These are phyloP conservation scores for Heliocidaris tuberculata DNA, from an alignment of 35 echinoderm and acorn worm genomes.

Conservation along the genomic window DNA sequence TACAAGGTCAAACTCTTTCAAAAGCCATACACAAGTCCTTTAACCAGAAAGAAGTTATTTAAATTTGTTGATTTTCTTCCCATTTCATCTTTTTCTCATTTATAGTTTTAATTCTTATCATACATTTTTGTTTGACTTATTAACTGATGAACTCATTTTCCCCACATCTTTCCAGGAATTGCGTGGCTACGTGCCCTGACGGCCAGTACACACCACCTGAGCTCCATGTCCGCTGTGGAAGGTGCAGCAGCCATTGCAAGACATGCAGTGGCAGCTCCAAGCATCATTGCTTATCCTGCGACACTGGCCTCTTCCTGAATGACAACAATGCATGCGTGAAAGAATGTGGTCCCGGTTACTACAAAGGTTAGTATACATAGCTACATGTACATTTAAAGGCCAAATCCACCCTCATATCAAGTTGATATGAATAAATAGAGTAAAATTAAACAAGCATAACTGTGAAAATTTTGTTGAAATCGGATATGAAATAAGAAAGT, in stretches of 20 bases:
- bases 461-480: no score
- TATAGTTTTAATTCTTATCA: neutral
- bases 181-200: constrained; percentile 50
- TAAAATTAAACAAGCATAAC: no score
- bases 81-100: neutral
- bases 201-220: constrained; percentile 57
- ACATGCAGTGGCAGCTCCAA: constrained; percentile 31
- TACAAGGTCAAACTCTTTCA: no score
- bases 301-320: neutral
- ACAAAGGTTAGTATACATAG: constrained; percentile 45
- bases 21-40: no score
- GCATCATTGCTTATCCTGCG: constrained; percentile 51
- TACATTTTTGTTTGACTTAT: neutral
- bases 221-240: constrained; percentile 53
- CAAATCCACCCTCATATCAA: no score
- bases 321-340: constrained; percentile 27
- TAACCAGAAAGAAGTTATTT: no score
- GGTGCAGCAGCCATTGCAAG: constrained; percentile 46
- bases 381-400: no score
- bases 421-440: no score
- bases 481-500: no score
- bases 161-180: constrained; percentile 41
- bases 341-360: constrained; percentile 55
- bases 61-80: neutral
- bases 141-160: neutral